Conservation (phyloP, 2,888 invertebrate genomes). For the Heterodera filipjevi region DNA sequence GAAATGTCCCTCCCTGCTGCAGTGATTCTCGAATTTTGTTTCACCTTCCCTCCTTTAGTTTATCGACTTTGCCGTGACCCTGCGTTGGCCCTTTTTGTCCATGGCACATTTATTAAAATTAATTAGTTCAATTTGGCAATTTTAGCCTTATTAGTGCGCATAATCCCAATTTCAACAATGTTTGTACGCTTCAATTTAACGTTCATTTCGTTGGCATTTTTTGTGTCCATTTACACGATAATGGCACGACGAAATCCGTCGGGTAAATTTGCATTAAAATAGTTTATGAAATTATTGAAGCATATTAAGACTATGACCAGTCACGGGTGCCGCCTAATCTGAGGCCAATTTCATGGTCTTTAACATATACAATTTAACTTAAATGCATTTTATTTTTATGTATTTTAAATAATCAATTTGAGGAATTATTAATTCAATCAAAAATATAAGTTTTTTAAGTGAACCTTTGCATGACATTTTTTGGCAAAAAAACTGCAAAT, state of each 20-base stretch:
- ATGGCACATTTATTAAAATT: too few relatives aligned
- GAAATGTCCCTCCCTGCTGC: too few relatives aligned
- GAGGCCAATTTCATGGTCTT: slow-evolving; percentile 52
- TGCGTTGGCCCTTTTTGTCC: too few relatives aligned
- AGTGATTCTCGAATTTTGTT: too few relatives aligned
- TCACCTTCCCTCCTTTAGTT: too few relatives aligned
- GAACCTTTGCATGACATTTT: too few relatives aligned
- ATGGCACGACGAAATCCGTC: slow-evolving; percentile 16
- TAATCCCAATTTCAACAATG: not conserved
- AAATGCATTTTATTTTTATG: not conserved
- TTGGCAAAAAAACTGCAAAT: too few relatives aligned
- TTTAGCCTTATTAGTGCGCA: too few relatives aligned
- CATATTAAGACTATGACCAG: slow-evolving; percentile 56
- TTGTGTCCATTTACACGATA: not conserved
- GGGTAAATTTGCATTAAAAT: slow-evolving; percentile 4
- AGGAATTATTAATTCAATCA: too few relatives aligned
- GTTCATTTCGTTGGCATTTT: not conserved
- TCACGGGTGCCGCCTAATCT: slow-evolving; percentile 52
- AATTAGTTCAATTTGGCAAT: too few relatives aligned
- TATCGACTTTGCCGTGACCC: too few relatives aligned
- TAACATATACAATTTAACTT: not conserved
- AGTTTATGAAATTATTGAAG: not conserved
- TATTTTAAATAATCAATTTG: too few relatives aligned
- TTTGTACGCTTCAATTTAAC: not conserved
- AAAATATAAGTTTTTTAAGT: not conserved